A percentile compares a stretch with the other conserved stretches of the same genome.
phyloP scores from a whole-genome alignment of 2,113 vertebrate species.

The Nycticryphes semicollaris region DNA sequence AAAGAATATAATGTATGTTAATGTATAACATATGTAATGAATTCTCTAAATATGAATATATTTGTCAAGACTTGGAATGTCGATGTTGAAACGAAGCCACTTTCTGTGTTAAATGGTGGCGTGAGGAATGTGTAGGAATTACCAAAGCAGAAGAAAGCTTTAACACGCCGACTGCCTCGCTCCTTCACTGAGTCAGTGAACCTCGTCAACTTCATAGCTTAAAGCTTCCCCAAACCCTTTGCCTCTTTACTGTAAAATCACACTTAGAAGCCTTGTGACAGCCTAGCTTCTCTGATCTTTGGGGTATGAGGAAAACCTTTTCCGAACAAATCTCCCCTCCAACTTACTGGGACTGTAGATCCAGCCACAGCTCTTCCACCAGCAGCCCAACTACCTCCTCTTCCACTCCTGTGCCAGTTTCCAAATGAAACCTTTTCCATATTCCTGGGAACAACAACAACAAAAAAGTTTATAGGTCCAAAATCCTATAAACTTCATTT shows the following conservation, averaged over 20 bases:
- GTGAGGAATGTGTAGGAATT: background rate
- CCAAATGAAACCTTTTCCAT: background rate
- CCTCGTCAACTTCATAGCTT: background rate
- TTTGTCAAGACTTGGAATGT: background rate
- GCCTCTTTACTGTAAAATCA: background rate
- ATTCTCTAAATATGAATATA: background rate
- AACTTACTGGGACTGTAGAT: background rate
- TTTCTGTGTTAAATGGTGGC: background rate
- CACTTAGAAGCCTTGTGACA: background rate
- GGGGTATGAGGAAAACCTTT: background rate
- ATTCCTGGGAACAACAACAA: background rate
- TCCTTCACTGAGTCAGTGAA: background rate
- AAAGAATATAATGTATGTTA: background rate
- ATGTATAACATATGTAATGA: background rate
- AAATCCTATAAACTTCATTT: background rate
- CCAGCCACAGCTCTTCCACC: background rate
- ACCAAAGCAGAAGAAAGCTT: background rate
- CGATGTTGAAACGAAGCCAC: background rate
- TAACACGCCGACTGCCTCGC: background rate
- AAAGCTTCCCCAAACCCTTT: background rate
- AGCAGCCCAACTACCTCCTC: background rate
- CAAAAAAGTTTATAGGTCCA: background rate
- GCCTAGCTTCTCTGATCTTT: background rate
- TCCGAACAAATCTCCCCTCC: background rate
- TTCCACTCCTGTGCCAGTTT: background rate